Evolutionary conservation across 1,140 invertebrate genomes (phyloP).

Genomic region (Neodiprion fabricii): DNA sequence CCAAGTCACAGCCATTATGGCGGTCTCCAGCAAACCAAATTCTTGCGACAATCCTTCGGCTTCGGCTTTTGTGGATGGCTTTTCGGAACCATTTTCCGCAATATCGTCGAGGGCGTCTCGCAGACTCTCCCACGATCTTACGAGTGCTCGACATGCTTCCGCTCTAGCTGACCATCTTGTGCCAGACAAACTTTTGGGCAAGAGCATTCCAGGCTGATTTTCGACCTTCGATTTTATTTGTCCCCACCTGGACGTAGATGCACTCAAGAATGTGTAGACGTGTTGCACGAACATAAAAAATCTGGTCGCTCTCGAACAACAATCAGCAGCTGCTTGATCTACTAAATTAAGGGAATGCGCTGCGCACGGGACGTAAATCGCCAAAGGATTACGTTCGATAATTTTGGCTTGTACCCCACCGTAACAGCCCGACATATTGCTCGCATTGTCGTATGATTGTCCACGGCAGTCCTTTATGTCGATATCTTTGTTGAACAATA

Average conservation of each 20-base stretch:
- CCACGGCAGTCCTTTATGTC: too few relatives aligned
- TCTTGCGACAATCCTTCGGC: constrained; percentile 20
- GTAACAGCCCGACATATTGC: too few relatives aligned
- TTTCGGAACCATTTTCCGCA: constrained; percentile 14
- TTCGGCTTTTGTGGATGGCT: constrained; percentile 18
- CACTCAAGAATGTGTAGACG: constrained; percentile 18
- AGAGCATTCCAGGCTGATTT: constrained; percentile 16
- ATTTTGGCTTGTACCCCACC: too few relatives aligned
- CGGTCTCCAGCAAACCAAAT: constrained; percentile 20
- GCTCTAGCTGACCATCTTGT: constrained; percentile 21
- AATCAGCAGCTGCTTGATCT: too few relatives aligned
- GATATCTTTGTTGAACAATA: background rate
- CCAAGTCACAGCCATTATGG: constrained; percentile 20
- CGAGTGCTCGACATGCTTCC: constrained; percentile 18
- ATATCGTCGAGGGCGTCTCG: constrained; percentile 16
- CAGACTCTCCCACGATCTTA: constrained; percentile 21
- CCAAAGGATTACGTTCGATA: too few relatives aligned
- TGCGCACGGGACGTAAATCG: too few relatives aligned
- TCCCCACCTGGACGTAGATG: constrained; percentile 17
- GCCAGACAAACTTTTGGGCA: constrained; percentile 16
- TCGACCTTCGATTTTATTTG: constrained; percentile 16
- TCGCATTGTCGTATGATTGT: too few relatives aligned
- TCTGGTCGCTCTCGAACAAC: too few relatives aligned
- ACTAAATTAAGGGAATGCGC: too few relatives aligned
- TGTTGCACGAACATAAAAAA: background rate